These are phyloP conservation scores for Nixonia krombeini DNA, from an alignment of 1,140 invertebrate genomes.

Conservation along the genomic window DNA sequence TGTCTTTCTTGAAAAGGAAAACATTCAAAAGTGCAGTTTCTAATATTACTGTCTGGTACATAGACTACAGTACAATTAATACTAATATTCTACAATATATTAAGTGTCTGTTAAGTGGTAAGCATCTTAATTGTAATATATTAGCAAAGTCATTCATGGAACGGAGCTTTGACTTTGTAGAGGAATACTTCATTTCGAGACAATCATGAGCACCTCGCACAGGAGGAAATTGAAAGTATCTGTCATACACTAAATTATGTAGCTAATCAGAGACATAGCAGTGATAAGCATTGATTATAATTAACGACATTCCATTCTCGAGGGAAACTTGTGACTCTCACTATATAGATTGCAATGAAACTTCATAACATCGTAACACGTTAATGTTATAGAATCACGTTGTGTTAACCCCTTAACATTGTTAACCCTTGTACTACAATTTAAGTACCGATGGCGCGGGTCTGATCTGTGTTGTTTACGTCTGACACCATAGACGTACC, in stretches of 20 bases:
- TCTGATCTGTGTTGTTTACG: no score
- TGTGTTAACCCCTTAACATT: neutral
- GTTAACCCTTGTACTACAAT: neutral
- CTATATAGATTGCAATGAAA: conserved; percentile 38
- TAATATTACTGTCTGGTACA: no score
- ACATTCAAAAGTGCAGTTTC: neutral
- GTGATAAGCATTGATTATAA: conserved; percentile 45
- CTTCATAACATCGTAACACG: conserved; percentile 25
- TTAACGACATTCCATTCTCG: conserved; percentile 43
- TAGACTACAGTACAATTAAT: neutral
- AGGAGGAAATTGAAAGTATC: conserved; percentile 2
- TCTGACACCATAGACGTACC: no score
- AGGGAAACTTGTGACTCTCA: conserved; percentile 19
- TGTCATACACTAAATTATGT: conserved; percentile 28
- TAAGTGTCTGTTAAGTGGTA: no score
- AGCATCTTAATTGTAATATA: neutral
- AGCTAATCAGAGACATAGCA: conserved; percentile 42
- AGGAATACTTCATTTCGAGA: conserved; percentile 8
- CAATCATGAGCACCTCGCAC: conserved; percentile 21
- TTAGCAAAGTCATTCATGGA: neutral
- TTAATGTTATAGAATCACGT: no score
- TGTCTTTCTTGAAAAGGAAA: neutral
- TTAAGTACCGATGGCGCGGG: no score
- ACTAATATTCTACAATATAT: neutral
- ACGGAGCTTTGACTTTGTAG: neutral